Evolutionary conservation across 2,797 vertebrate species (phyloP).

Genomic region (Tapirus indicus): DNA sequence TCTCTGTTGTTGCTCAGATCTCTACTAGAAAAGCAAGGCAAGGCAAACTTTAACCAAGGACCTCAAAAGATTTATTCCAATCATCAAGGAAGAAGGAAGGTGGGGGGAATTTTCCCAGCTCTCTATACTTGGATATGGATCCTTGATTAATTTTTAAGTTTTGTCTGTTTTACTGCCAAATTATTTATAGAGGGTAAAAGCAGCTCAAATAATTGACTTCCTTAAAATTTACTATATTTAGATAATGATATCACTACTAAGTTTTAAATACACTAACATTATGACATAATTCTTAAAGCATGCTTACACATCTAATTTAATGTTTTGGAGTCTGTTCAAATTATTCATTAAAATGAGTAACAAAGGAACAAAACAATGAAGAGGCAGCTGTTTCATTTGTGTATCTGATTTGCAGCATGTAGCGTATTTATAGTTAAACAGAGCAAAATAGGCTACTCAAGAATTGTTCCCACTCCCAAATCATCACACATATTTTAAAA

Average conservation of each 20-base stretch:
- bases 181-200: constrained; percentile 59
- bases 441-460: neutral
- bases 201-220: constrained; percentile 69
- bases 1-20: neutral
- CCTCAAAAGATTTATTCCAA: neutral
- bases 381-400: constrained; percentile 68
- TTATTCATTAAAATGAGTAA: constrained; percentile 83
- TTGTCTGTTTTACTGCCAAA: constrained; percentile 58
- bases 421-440: constrained; percentile 48
- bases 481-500: neutral
- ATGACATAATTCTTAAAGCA: constrained; percentile 85
- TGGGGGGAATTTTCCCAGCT: neutral
- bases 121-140: constrained; percentile 10
- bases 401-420: constrained; percentile 64
- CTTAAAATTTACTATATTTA: constrained; percentile 71
- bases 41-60: neutral
- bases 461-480: neutral
- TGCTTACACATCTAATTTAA: constrained; percentile 82
- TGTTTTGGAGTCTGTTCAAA: constrained; percentile 83
- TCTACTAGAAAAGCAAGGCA: constrained; percentile 24
- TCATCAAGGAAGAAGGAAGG: neutral
- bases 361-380: constrained; percentile 77
- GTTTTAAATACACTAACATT: constrained; percentile 84
- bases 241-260: constrained; percentile 83
- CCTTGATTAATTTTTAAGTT: constrained; percentile 48